Base-by-base conservation (phyloP, 2,113 vertebrate genomes). In the Triplophysa siluroides region DNA sequence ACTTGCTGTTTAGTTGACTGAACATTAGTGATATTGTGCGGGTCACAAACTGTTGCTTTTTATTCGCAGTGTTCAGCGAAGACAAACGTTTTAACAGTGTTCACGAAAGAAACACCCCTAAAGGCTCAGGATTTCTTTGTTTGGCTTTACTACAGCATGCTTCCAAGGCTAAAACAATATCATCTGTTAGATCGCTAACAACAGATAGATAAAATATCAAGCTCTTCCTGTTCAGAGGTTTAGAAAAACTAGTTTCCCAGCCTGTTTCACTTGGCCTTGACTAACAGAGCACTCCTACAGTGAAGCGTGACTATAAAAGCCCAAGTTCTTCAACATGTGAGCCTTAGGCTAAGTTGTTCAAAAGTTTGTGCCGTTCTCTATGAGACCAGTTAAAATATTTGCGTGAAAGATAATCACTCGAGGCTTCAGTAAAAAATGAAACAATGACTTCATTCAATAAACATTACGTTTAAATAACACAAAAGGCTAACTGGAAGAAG, bases 251-350 rank as follows among this genome's bases (percentile, higher is more conserved):
- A 43, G 50, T 23, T 52, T 77, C 62, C 45, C 45, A 65, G 47
- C 10, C 45, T 14, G 12, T 77, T 65, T 77, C 10, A 9, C 19
- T 77, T 65, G 62, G 75, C 62, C 45, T 77, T 66, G 12, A 1
- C 61, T 45, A 65, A 16, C 18, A 29, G 45, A 18, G 24, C 18
- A 52, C 73, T 75, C 41, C 58, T 62, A 75, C 23, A 75, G 21
- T 63, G 41, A 75, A 63, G 72, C 72, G 58, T 75, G 72, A 75
- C 72, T 47, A 63, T 47, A 75, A 63, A 75, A 74, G 61, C 71
- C 38, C 13, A 38, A 76, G 47, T 63, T 64, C 16, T 29, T 76
- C 61, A 76, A 52, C 43, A 26, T 76, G 73, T 63, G 73, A 29
- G 33, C 56, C 71, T 61, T 61, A 43, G 71, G 71, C 56, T 38